These are phyloP conservation scores for Frankliniella intonsa DNA, from an alignment of 2,888 invertebrate species.

Conservation along the genomic window DNA sequence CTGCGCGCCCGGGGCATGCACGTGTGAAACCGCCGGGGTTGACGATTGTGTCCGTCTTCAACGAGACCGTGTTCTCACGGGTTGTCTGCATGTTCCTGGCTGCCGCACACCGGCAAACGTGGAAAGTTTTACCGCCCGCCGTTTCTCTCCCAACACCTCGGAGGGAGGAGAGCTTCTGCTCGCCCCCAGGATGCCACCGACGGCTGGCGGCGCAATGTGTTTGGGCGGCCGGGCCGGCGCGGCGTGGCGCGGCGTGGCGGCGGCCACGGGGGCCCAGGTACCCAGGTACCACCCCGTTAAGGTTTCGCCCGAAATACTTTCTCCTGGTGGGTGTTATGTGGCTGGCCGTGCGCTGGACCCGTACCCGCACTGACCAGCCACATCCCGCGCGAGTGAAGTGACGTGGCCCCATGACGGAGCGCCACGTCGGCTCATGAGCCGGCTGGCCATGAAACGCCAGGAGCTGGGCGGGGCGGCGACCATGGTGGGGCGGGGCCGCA, in stretches of 20 bases:
- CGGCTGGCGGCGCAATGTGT: neutral
- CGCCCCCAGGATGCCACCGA: neutral
- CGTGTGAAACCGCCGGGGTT: no score
- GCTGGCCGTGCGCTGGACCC: neutral
- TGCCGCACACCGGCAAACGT: no score
- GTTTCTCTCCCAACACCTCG: no score
- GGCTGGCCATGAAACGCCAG: neutral
- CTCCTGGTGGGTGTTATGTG: neutral
- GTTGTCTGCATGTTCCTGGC: no score
- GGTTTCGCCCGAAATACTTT: slow-evolving; percentile 20
- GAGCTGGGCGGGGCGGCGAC: no score
- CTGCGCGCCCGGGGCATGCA: no score
- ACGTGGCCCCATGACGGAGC: neutral
- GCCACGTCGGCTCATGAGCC: neutral
- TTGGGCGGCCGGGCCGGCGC: neutral
- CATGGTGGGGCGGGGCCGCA: neutral
- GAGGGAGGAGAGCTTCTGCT: neutral
- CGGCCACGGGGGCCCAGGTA: neutral
- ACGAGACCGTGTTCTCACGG: no score
- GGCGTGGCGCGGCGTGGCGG: neutral
- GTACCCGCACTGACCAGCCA: neutral
- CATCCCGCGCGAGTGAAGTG: neutral
- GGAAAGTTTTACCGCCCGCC: no score
- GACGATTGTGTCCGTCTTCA: no score
- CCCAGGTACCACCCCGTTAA: neutral